phyloP scores from a whole-genome alignment of 2,888 invertebrate genomes.

The Cheilosia vernalis region DNA sequence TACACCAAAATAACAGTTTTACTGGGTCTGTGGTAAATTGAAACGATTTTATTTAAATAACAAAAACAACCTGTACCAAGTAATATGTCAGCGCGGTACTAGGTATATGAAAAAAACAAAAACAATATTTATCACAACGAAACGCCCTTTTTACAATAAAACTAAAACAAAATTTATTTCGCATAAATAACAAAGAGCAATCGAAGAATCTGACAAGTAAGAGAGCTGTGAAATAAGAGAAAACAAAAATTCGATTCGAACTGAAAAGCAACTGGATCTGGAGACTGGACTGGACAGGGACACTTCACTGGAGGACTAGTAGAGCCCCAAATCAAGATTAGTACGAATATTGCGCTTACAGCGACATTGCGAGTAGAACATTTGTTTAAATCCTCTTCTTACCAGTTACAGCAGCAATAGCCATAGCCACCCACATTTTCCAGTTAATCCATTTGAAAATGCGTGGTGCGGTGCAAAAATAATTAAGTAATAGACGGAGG shows the following conservation, averaged over 20 bases:
- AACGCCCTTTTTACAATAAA: constrained; percentile 67
- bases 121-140: constrained; percentile 34
- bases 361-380: neutral
- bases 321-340: constrained; percentile 4
- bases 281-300: no score
- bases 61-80: neutral
- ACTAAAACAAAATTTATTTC: constrained; percentile 30
- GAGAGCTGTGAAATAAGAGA: constrained; percentile 30
- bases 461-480: constrained; percentile 14
- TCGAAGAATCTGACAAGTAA: constrained; percentile 13
- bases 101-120: constrained; percentile 40
- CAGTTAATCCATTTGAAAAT: constrained; percentile 42
- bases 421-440: constrained; percentile 21
- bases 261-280: neutral
- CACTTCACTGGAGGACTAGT: no score
- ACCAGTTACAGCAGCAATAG: constrained; percentile 36
- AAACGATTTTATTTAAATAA: neutral
- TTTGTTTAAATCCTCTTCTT: constrained; percentile 24
- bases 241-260: neutral
- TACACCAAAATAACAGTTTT: neutral
- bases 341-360: neutral
- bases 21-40: neutral
- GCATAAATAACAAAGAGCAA: constrained; percentile 33
- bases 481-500: constrained; percentile 2
- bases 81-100: constrained; percentile 14